phyloP scores from a whole-genome alignment of 1,140 invertebrate species.

The Saccostrea echinata region DNA sequence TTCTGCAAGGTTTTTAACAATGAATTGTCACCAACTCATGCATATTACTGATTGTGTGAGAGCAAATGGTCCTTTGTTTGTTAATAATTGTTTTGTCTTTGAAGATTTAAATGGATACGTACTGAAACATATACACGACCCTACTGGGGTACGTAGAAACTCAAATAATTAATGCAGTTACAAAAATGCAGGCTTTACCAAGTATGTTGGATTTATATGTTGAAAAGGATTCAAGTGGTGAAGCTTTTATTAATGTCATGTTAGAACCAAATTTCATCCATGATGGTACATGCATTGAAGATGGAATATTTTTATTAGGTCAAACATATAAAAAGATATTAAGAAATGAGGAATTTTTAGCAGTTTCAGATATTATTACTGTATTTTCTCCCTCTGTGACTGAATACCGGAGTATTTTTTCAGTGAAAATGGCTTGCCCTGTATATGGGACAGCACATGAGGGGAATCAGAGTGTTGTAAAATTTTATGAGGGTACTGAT shows the following conservation, averaged over 20 bases:
- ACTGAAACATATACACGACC: constrained; percentile 26
- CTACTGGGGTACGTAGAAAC: constrained; percentile 41
- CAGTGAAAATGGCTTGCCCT: neutral
- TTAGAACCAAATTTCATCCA: neutral
- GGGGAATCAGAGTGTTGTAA: neutral
- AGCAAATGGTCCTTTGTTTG: constrained; percentile 50
- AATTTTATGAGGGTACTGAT: neutral
- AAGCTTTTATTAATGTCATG: neutral
- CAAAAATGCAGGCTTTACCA: constrained; percentile 39
- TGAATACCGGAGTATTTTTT: neutral
- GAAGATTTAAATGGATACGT: constrained; percentile 49
- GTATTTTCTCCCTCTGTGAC: neutral
- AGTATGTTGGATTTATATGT: neutral
- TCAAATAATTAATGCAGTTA: constrained; percentile 36
- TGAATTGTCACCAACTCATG: constrained; percentile 44
- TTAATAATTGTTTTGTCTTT: constrained; percentile 46
- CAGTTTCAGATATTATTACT: neutral
- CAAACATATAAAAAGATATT: neutral
- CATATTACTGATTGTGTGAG: constrained; percentile 44
- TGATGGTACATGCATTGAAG: neutral
- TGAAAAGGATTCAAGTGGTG: constrained; percentile 5
- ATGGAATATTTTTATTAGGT: neutral
- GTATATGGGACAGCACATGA: neutral
- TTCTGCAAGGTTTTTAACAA: constrained; percentile 31
- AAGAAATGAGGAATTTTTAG: neutral